Base-by-base conservation (phyloP, 2,113 vertebrate species). In the Gavialis gangeticus region DNA sequence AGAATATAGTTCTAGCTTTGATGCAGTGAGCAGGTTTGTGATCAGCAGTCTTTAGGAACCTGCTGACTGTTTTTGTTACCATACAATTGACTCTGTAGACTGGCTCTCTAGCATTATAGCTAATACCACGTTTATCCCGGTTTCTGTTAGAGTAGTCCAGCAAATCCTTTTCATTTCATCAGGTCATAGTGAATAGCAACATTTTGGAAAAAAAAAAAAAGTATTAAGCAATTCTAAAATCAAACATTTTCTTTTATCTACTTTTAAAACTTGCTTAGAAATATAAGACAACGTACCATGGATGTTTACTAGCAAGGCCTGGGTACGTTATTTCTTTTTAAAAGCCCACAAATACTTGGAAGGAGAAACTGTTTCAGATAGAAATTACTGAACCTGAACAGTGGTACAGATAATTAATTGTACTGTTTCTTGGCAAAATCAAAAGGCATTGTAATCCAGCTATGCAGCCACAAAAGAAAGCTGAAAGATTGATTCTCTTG, bases 81-180 rank as follows among this genome's bases (percentile, higher is more conserved):
- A 54, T 46, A 91, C 58, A 78, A 89, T 94, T 84, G 83, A 81
- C 62, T 95, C 90, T 94, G 3, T 55, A 58, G 63, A 87, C 90
- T 83, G 91, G 76, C 85, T 95, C 91, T 96, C 96, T 59, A 90
- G 94, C 90, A 92, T 89, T 95, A 90, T 66, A 66, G 89, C 90
- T 97, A 96, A 96, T 91, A 63, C 93, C 86, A 95, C 89, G 57
- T 94, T 96, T 94, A 98, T 95, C 93, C 88, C 59, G 79, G 84
- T 9, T 88, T 84, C 94, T 96, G 86, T 96, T 95, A 96, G 92
- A 96, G 90, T 90, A 91, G 67, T 79, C 94, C 90, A 95, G 77
- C 76, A 59, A 93, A 91, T 93, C 84, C 86, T 96, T 96, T 84
- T 85, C 84, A 89, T 93, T 88, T 81, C 66, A 88, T 54, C 93